Percentiles rank a stretch among this genome's conserved stretches.
phyloP scores from a whole-genome alignment of 2,113 vertebrate species.

The Brachirus orientalis region DNA sequence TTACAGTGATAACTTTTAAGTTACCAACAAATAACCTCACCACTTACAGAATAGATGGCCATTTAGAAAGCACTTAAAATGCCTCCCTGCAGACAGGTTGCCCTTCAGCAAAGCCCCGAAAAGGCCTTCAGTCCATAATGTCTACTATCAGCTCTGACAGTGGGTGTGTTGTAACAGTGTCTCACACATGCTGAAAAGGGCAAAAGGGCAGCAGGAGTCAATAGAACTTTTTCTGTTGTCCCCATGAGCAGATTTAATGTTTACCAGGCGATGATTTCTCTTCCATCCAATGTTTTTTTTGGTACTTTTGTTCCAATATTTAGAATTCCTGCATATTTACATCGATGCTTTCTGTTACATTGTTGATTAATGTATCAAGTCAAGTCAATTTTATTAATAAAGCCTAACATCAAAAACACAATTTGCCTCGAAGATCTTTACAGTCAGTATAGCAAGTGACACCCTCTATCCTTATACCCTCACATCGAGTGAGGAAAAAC shows the following conservation, averaged over 20 bases:
- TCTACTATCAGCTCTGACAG: neutral
- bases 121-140: neutral
- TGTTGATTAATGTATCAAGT: too few species aligned
- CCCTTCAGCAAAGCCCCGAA: neutral
- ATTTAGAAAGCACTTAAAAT: constrained; percentile 9
- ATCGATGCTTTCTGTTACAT: too few species aligned
- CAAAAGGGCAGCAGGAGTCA: neutral
- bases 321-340: neutral
- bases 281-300: neutral
- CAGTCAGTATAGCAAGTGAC: too few species aligned
- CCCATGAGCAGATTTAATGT: neutral
- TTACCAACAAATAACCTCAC: too few species aligned
- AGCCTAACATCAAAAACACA: too few species aligned
- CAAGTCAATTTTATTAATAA: too few species aligned
- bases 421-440: too few species aligned
- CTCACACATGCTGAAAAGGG: neutral
- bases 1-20: too few species aligned
- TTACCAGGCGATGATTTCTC: too few species aligned
- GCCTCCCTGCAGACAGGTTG: neutral
- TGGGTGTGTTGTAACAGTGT: neutral
- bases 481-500: too few species aligned
- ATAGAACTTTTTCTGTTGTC: neutral
- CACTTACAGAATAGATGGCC: neutral
- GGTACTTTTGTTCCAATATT: constrained; percentile 2
- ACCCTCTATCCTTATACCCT: too few species aligned